These are phyloP conservation scores for Microcebus tavaratra DNA, from an alignment of 2,113 vertebrate species.

Conservation along the genomic window DNA sequence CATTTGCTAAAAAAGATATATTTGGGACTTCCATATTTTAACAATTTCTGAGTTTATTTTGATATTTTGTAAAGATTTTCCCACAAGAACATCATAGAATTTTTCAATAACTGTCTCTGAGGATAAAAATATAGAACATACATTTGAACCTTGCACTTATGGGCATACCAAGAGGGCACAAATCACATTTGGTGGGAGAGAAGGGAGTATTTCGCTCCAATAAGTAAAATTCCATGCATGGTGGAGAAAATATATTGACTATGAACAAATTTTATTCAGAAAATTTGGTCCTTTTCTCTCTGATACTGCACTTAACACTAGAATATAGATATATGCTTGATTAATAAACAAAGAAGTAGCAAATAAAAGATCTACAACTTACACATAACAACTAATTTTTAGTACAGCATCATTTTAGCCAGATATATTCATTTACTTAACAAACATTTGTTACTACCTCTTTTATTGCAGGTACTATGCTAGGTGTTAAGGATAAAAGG, in stretches of 20 bases:
- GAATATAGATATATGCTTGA: not conserved
- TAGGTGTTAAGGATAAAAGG: not conserved
- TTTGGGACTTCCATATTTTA: not conserved
- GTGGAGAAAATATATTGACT: constrained; percentile 24
- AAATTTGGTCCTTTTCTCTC: not conserved
- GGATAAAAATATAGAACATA: constrained; percentile 16
- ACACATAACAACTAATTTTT: not conserved
- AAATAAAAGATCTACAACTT: not conserved
- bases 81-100: not conserved
- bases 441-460: not conserved
- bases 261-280: not conserved
- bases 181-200: not conserved
- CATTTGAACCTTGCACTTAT: not conserved
- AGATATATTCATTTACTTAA: not conserved
- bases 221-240: not conserved
- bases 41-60: constrained; percentile 15
- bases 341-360: not conserved
- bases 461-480: not conserved
- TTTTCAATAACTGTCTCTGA: not conserved
- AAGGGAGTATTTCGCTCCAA: not conserved
- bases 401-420: not conserved
- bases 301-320: not conserved
- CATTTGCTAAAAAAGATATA: not conserved
- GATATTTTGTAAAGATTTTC: constrained; percentile 15
- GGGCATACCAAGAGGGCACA: constrained; percentile 12